These are phyloP conservation scores for Odontamblyopus lacepedii DNA, from an alignment of 2,797 vertebrate genomes.

Conservation along the genomic window DNA sequence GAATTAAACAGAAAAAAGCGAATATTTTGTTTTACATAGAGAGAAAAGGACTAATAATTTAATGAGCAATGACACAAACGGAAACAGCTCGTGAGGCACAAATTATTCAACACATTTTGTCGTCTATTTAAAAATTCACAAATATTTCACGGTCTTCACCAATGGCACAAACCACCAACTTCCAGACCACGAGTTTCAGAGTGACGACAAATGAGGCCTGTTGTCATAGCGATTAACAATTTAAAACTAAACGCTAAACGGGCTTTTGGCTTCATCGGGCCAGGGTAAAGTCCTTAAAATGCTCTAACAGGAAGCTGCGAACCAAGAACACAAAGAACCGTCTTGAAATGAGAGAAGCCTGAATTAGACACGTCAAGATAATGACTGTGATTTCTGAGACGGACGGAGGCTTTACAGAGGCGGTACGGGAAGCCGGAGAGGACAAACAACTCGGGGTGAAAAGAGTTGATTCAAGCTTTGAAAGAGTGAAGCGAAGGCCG, in stretches of 20 bases:
- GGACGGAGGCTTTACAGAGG: slow-evolving; percentile 25
- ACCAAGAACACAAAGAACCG: not conserved
- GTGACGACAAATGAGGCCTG: too few relatives aligned
- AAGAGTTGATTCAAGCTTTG: slow-evolving; percentile 12
- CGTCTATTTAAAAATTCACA: not conserved
- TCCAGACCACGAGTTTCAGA: not conserved
- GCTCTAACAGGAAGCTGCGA: too few relatives aligned
- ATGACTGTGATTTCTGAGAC: slow-evolving; percentile 33
- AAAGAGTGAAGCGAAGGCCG: slow-evolving; percentile 22
- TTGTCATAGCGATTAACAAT: too few relatives aligned
- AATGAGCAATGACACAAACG: too few relatives aligned
- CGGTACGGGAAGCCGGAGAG: slow-evolving; percentile 13
- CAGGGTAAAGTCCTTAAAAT: too few relatives aligned
- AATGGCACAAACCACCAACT: slow-evolving; percentile 10
- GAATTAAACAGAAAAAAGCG: too few relatives aligned
- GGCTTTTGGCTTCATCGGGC: too few relatives aligned
- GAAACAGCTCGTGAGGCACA: too few relatives aligned
- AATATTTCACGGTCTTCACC: slow-evolving; percentile 2
- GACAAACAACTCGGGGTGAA: not conserved
- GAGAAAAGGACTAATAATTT: too few relatives aligned
- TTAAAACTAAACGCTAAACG: too few relatives aligned
- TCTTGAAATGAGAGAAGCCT: slow-evolving; percentile 18
- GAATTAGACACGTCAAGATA: slow-evolving; percentile 27
- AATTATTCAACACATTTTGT: not conserved
- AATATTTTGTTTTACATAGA: too few relatives aligned